Conservation (phyloP, 2,888 invertebrate genomes). For the Hemicrepidius hirtus region DNA sequence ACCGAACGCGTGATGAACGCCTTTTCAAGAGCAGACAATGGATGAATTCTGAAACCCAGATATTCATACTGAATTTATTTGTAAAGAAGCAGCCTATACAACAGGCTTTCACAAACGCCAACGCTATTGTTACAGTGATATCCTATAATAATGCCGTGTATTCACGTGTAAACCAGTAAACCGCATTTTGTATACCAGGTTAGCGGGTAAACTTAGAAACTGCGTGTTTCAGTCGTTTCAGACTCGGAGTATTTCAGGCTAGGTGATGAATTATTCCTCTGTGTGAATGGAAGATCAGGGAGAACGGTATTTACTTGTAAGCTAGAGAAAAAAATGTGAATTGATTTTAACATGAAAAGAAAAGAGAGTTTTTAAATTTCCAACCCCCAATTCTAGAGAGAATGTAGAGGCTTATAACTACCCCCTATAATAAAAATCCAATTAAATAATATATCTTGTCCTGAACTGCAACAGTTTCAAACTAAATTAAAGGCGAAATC, state of each 20-base stretch:
- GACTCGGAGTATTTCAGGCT: not conserved
- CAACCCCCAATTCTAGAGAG: no score
- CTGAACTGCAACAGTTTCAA: not conserved
- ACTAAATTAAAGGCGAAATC: constrained; percentile 6
- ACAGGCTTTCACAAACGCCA: constrained; percentile 19
- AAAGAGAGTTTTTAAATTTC: no score
- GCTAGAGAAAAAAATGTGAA: not conserved
- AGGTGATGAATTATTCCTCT: constrained; percentile 20
- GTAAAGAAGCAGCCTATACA: constrained; percentile 20
- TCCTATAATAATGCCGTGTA: constrained; percentile 26
- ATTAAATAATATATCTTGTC: not conserved
- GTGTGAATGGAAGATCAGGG: constrained; percentile 2
- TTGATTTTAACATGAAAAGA: no score
- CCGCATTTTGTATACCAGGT: constrained; percentile 15
- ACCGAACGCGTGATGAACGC: constrained; percentile 10
- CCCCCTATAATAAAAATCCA: not conserved
- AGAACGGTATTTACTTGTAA: not conserved
- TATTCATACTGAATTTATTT: constrained; percentile 29
- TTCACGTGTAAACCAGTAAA: constrained; percentile 26
- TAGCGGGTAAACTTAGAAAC: constrained; percentile 17
- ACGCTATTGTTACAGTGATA: constrained; percentile 20
- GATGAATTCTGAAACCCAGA: constrained; percentile 17
- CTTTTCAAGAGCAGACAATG: constrained; percentile 19
- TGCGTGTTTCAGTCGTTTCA: constrained; percentile 5
- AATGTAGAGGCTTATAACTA: no score